phyloP scores from a whole-genome alignment of 2,797 vertebrate species.

The Harpagifer antarcticus region DNA sequence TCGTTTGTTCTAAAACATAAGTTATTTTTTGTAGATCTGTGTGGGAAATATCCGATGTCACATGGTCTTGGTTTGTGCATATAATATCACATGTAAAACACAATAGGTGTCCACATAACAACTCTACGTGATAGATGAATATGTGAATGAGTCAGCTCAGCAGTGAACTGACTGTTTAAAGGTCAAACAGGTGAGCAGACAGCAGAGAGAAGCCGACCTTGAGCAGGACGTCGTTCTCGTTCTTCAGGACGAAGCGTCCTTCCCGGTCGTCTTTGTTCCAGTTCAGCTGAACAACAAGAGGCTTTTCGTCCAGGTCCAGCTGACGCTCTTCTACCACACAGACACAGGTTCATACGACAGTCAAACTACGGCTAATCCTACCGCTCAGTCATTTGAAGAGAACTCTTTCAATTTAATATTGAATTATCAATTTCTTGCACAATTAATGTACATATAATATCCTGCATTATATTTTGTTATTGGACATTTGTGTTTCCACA shows the following conservation, averaged over 20 bases:
- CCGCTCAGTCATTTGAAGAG: too few species aligned
- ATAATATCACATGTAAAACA: not conserved
- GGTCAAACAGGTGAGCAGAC: not conserved
- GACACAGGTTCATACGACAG: slow-evolving; percentile 30
- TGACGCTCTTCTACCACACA: slow-evolving; percentile 95
- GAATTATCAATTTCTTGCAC: too few species aligned
- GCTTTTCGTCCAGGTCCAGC: slow-evolving; percentile 98
- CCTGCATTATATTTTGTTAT: too few species aligned
- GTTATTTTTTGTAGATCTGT: not conserved
- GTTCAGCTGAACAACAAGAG: slow-evolving; percentile 97
- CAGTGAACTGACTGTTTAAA: not conserved
- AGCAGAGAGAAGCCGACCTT: slow-evolving; percentile 86
- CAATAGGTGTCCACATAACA: not conserved
- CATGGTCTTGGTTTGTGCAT: not conserved
- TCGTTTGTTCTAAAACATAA: not conserved
- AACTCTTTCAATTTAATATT: too few species aligned
- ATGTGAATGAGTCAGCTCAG: slow-evolving; percentile 6
- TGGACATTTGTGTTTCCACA: too few species aligned
- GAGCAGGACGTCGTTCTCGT: slow-evolving; percentile 94
- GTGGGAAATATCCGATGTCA: not conserved
- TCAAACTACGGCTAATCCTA: not conserved
- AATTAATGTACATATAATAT: too few species aligned
- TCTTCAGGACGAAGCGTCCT: slow-evolving; percentile 98
- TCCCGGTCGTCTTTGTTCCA: slow-evolving; percentile 99
- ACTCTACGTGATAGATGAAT: not conserved